These are phyloP conservation scores for Philotrypesis tridentata DNA, from an alignment of 1,140 invertebrate species.

Conservation along the genomic window DNA sequence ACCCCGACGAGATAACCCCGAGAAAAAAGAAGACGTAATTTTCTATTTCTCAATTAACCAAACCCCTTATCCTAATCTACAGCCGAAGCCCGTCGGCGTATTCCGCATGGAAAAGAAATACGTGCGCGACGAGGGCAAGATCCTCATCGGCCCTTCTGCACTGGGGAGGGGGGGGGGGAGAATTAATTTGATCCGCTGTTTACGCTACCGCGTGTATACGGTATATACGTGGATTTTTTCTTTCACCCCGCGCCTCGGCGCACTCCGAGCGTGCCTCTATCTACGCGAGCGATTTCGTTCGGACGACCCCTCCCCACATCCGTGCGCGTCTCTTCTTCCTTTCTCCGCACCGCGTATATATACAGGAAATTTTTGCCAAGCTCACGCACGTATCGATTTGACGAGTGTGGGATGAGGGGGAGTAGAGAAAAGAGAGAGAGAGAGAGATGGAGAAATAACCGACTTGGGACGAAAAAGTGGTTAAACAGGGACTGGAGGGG, in stretches of 20 bases:
- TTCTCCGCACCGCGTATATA: too few relatives aligned
- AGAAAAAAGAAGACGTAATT: neutral
- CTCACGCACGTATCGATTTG: neutral
- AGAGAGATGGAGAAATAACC: neutral
- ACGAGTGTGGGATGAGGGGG: too few relatives aligned
- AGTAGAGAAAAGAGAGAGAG: neutral
- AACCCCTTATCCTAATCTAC: neutral
- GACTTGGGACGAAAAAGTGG: neutral
- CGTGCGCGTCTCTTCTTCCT: neutral
- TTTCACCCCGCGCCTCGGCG: neutral
- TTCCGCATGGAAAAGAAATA: neutral
- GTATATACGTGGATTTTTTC: neutral
- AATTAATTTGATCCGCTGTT: neutral
- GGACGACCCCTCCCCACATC: neutral
- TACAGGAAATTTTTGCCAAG: neutral
- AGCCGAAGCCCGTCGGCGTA: neutral
- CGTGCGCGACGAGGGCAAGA: neutral
- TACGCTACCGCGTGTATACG: neutral
- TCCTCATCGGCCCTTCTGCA: neutral
- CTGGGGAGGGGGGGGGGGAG: too few relatives aligned
- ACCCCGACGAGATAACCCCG: too few relatives aligned
- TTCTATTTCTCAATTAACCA: constrained; percentile 1
- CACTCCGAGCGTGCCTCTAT: neutral
- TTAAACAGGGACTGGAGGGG: neutral
- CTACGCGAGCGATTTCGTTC: neutral